A percentile compares a stretch with the other conserved stretches of the same genome.
These are phyloP conservation scores for Pimpla rufipes DNA, from an alignment of 2,888 invertebrate species.

Conservation along the genomic window DNA sequence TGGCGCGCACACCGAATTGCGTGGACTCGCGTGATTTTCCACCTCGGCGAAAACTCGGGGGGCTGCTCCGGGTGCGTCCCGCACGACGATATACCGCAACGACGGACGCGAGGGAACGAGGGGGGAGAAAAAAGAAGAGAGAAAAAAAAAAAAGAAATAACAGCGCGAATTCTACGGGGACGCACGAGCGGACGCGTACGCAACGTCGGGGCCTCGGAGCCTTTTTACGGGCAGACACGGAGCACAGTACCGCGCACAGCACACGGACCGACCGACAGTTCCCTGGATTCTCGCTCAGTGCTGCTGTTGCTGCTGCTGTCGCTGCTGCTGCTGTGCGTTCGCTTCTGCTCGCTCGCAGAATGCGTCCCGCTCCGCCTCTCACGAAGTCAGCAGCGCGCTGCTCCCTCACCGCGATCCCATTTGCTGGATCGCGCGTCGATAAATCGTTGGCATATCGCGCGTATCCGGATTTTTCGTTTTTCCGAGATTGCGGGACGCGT, in stretches of 20 bases:
- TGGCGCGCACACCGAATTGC: no score
- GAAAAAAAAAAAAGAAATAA: background rate
- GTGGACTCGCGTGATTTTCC: no score
- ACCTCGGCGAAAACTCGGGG: background rate
- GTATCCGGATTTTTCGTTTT: background rate
- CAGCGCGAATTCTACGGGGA: background rate
- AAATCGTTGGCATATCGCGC: background rate
- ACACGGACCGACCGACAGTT: conserved; percentile 12
- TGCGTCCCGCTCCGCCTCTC: background rate
- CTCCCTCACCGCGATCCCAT: conserved; percentile 7
- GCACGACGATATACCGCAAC: background rate
- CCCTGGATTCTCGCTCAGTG: conserved; percentile 1
- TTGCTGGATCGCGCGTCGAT: background rate
- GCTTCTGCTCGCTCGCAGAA: conserved; percentile 17
- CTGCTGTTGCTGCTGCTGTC: background rate
- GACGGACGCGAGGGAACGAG: no score
- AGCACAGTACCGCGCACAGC: background rate
- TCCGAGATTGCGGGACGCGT: background rate
- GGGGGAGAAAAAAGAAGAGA: background rate
- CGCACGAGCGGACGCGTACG: background rate
- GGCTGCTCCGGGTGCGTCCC: no score
- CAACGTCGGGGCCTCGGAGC: background rate
- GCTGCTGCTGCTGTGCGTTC: conserved; percentile 9
- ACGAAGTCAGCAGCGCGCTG: background rate
- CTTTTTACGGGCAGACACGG: conserved; percentile 10